Evolutionary conservation across 2,113 vertebrate species (phyloP).

Genomic region (Plecturocebus donacophilus): DNA sequence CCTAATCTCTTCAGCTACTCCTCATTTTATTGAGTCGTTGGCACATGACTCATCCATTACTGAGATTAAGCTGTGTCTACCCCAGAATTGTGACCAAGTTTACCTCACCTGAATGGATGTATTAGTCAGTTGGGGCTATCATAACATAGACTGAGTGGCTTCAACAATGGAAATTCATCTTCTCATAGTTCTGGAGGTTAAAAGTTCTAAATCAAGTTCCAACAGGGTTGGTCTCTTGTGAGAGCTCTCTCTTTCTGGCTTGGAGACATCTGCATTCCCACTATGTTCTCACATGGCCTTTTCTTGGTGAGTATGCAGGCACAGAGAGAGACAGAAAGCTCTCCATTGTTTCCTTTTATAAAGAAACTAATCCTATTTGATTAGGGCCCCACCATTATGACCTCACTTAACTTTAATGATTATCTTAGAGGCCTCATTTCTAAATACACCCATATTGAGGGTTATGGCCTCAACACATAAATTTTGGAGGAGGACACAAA

Average conservation of each 20-base stretch:
- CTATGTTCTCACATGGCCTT: neutral
- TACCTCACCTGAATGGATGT: neutral
- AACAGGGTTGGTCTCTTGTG: neutral
- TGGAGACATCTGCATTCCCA: neutral
- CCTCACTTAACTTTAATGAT: neutral
- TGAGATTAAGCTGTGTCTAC: neutral
- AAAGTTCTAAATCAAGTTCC: neutral
- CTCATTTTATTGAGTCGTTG: neutral
- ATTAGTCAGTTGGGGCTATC: no score
- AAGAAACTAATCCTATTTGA: neutral
- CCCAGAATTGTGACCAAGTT: neutral
- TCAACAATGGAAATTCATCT: neutral
- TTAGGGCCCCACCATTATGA: neutral
- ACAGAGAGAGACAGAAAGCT: neutral
- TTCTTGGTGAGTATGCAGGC: neutral
- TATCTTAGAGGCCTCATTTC: neutral
- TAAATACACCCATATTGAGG: neutral
- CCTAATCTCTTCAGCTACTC: no score
- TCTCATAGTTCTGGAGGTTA: neutral
- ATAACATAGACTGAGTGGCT: neutral
- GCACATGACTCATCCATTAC: neutral
- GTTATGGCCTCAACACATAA: neutral
- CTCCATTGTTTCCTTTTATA: neutral
- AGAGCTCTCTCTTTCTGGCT: neutral
- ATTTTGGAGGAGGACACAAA: neutral